Percentiles rank a stretch among this genome's conserved stretches.
Evolutionary conservation across 1,140 invertebrate genomes (phyloP).

Genomic region (Battus philenor): DNA sequence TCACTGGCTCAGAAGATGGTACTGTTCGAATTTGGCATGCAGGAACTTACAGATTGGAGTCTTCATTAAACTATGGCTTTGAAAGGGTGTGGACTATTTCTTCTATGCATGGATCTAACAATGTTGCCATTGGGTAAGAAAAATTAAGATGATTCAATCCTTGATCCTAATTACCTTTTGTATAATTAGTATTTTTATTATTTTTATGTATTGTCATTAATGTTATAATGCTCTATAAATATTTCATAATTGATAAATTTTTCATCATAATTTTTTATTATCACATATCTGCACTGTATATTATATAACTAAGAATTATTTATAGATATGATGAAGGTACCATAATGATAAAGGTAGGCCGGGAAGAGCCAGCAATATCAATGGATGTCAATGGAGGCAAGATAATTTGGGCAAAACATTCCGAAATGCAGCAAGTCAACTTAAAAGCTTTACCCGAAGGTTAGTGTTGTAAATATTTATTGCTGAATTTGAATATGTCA

Average conservation of each 20-base stretch:
- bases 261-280: no score
- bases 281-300: no score
- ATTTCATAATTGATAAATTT: no score
- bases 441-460: slow-evolving; percentile 89
- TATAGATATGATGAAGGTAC: slow-evolving; percentile 96
- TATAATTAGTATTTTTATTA: no score
- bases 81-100: slow-evolving; percentile 98
- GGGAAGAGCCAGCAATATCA: slow-evolving; percentile 98
- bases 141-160: no score
- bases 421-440: slow-evolving; percentile 98
- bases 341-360: slow-evolving; percentile 97
- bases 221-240: no score
- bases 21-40: slow-evolving; percentile 98
- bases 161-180: no score
- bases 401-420: slow-evolving; percentile 99
- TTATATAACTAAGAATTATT: no score
- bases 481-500: no score
- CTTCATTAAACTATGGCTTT: slow-evolving; percentile 97
- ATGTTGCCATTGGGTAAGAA: slow-evolving; percentile 92
- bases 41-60: slow-evolving; percentile 97
- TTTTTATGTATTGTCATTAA: slow-evolving; percentile 11
- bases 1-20: slow-evolving; percentile 98
- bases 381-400: slow-evolving; percentile 99
- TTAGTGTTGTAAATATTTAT: slow-evolving; percentile 35
- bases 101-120: slow-evolving; percentile 97